Conservation (phyloP, 1,140 invertebrate genomes). For the Ceratina australensis region DNA sequence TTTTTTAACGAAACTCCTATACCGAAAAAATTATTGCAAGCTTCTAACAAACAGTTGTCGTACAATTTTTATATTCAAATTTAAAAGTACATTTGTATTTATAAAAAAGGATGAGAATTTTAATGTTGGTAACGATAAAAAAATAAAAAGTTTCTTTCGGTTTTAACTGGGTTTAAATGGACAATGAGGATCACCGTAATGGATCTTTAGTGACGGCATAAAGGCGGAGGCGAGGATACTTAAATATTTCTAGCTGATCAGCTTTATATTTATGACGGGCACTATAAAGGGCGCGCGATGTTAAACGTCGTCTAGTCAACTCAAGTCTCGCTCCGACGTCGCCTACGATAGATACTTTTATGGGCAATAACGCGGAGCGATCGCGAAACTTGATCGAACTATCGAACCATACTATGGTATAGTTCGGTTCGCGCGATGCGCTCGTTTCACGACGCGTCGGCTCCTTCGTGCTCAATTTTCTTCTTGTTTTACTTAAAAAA, state of each 20-base stretch:
- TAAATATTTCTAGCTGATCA: constrained; percentile 17
- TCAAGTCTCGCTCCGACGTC: neutral
- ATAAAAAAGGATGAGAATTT: too few relatives aligned
- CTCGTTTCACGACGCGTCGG: neutral
- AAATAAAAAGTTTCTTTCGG: neutral
- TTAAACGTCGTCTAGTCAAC: constrained; percentile 27
- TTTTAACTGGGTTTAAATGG: neutral
- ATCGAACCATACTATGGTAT: neutral
- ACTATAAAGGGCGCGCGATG: constrained; percentile 1
- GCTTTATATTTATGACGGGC: constrained; percentile 23
- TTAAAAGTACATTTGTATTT: too few relatives aligned
- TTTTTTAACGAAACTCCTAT: neutral
- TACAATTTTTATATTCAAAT: too few relatives aligned
- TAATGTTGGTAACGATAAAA: too few relatives aligned
- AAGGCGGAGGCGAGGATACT: neutral
- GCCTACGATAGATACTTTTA: constrained; percentile 24
- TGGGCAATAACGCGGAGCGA: neutral
- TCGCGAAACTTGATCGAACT: constrained; percentile 29
- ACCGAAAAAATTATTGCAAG: neutral
- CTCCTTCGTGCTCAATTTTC: neutral
- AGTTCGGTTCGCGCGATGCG: too few relatives aligned
- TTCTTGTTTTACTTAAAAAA: neutral
- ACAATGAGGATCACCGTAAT: neutral
- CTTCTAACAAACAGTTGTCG: too few relatives aligned
- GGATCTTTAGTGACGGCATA: neutral